phyloP scores from a whole-genome alignment of 2,797 vertebrate species.

The Buceros bicornis region DNA sequence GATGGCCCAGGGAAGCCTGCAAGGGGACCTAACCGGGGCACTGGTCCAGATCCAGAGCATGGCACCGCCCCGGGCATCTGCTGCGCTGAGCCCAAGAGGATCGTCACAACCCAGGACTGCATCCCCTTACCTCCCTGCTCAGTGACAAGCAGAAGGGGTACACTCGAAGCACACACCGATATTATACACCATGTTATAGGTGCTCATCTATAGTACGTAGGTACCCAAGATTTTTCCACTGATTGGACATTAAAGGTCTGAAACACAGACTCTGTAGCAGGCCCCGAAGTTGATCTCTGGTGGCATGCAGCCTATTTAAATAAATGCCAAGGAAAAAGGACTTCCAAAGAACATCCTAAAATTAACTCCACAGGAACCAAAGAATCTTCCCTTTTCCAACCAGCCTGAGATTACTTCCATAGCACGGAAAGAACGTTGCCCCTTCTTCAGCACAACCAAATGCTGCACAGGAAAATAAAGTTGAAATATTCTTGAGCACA shows the following conservation, averaged over 20 bases:
- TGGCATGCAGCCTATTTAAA: not conserved
- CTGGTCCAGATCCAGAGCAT: rapidly evolving
- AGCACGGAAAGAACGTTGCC: rapidly evolving
- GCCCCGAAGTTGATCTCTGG: not conserved
- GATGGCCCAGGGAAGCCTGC: not conserved
- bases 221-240: not conserved
- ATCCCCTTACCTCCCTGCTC: not conserved
- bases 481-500: not conserved
- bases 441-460: not conserved
- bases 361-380: not conserved
- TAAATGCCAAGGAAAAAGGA: not conserved
- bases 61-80: not conserved
- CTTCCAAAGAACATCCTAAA: not conserved
- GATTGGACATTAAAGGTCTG: not conserved
- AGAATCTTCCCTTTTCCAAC: not conserved
- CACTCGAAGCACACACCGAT: not conserved
- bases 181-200: not conserved
- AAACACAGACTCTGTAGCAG: not conserved
- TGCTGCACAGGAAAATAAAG: not conserved
- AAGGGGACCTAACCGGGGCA: not conserved
- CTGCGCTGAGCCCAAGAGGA: not conserved
- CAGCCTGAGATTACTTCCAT: not conserved
- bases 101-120: not conserved
- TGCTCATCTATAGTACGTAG: not conserved
- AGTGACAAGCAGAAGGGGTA: not conserved